phyloP scores from a whole-genome alignment of 2,113 vertebrate species.

The rabbit (Oryctolagus cuniculus) region mOryCun1.1 NC_091451.1:42869501-42870000 shows the following conservation, averaged over 20 bases:
- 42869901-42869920: background rate
- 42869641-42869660: background rate
- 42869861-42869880: background rate
- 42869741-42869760: rapidly evolving
- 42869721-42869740: rapidly evolving
- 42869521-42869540: rapidly evolving
- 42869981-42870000: background rate
- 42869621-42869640: background rate
- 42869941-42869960: background rate
- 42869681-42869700: background rate
- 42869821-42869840: background rate
- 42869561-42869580: background rate
- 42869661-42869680: rapidly evolving
- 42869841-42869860: rapidly evolving
- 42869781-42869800: no score
- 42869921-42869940: background rate
- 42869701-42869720: background rate
- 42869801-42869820: background rate
- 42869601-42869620: background rate
- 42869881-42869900: rapidly evolving
- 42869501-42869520: no score
- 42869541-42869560: background rate
- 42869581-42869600: background rate
- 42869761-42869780: background rate
- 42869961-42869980: rapidly evolving